Percentiles rank a stretch among this genome's conserved stretches.
Conservation (phyloP, 1,140 invertebrate genomes). For the Drosophila mauritiana region DNA sequence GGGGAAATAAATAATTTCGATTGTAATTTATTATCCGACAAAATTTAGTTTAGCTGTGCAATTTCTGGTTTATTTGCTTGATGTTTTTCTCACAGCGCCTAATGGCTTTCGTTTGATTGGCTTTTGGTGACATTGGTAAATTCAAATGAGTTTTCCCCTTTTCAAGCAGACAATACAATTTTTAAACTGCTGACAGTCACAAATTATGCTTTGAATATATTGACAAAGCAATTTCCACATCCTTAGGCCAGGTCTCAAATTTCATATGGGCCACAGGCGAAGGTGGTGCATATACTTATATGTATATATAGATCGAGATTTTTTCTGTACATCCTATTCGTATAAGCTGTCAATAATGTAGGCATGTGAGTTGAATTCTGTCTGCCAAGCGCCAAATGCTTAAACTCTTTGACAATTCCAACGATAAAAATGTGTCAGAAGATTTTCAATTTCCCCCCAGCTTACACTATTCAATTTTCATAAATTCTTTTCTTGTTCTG, state of each 20-base stretch:
- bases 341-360: conserved; percentile 59
- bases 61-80: background rate
- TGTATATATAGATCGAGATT: background rate
- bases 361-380: conserved; percentile 51
- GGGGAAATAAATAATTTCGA: conserved; percentile 12
- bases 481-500: conserved; percentile 50
- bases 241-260: conserved; percentile 32
- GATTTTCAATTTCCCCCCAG: conserved; percentile 55
- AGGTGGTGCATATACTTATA: conserved; percentile 31
- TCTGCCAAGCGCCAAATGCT: conserved; percentile 51
- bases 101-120: conserved; percentile 1
- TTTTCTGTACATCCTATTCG: conserved; percentile 10
- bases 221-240: conserved; percentile 57
- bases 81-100: background rate
- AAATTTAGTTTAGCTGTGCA: conserved; percentile 2
- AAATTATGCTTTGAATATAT: conserved; percentile 41
- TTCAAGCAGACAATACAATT: conserved; percentile 16
- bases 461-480: conserved; percentile 73
- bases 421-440: conserved; percentile 78
- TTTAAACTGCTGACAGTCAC: conserved; percentile 43
- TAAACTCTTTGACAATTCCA: conserved; percentile 80
- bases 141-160: conserved; percentile 36
- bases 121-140: conserved; percentile 31
- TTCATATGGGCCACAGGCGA: conserved; percentile 22
- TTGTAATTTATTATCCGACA: conserved; percentile 13